A percentile compares a stretch with the other conserved stretches of the same genome.
phyloP scores from a whole-genome alignment of 2,888 invertebrate genomes.

The Tubiluchus corallicola region DNA sequence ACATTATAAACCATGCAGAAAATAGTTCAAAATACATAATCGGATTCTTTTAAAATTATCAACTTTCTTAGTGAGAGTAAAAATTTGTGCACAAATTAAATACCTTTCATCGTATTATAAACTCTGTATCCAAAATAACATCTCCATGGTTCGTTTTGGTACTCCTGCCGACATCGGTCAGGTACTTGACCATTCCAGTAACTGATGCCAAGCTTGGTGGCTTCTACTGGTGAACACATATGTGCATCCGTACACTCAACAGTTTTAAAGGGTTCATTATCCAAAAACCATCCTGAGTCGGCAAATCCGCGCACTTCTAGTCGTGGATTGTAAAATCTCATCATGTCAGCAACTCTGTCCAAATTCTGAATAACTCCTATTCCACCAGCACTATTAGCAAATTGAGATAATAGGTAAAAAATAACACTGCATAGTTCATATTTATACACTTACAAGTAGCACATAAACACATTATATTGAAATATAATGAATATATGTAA shows the following conservation, averaged over 20 bases:
- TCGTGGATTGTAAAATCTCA: slow-evolving; percentile 32
- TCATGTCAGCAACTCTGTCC: slow-evolving; percentile 52
- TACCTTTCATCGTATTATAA: slow-evolving; percentile 62
- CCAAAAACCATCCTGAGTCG: slow-evolving; percentile 88
- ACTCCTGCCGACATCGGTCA: slow-evolving; percentile 43
- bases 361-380: slow-evolving; percentile 81
- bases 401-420: not conserved
- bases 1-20: too few relatives aligned
- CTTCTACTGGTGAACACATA: slow-evolving; percentile 43
- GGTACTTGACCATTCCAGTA: slow-evolving; percentile 60
- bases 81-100: too few relatives aligned
- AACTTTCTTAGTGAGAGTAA: too few relatives aligned
- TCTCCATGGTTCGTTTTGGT: slow-evolving; percentile 56
- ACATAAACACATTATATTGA: not conserved
- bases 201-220: slow-evolving; percentile 49
- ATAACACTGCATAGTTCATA: slow-evolving; percentile 25
- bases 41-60: too few relatives aligned
- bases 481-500: not conserved
- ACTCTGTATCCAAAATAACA: slow-evolving; percentile 79
- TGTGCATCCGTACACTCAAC: slow-evolving; percentile 26
- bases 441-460: not conserved
- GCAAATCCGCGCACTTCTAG: slow-evolving; percentile 55
- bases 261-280: slow-evolving; percentile 49
- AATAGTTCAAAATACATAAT: too few relatives aligned
- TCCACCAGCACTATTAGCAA: slow-evolving; percentile 55